Conservation (phyloP, 1,140 invertebrate genomes). For the Araneus ventricosus region DNA sequence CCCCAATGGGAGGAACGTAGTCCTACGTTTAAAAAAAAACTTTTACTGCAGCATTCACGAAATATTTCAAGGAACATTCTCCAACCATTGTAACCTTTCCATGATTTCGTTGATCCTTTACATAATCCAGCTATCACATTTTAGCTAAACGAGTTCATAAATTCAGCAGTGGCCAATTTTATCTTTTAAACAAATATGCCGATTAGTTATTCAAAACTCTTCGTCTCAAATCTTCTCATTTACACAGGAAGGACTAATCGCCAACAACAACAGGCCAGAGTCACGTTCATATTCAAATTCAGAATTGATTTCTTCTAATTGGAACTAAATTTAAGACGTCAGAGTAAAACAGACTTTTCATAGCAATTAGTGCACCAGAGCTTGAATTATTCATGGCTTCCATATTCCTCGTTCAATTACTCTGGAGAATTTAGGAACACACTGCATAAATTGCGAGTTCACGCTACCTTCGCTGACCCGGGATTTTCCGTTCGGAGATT, state of each 20-base stretch:
- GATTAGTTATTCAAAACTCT: background rate
- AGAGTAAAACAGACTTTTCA: constrained; percentile 40
- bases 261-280: background rate
- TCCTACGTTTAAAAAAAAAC: no score
- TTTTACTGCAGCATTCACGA: no score
- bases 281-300: constrained; percentile 26
- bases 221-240: background rate
- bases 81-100: background rate
- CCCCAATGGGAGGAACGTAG: no score
- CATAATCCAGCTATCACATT: background rate
- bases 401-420: constrained; percentile 38
- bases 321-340: constrained; percentile 34
- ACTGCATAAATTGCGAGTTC: background rate
- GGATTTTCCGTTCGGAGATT: background rate
- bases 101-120: background rate
- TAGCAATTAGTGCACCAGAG: constrained; percentile 43
- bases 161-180: background rate
- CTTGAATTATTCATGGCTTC: constrained; percentile 52
- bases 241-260: background rate
- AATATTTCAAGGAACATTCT: background rate
- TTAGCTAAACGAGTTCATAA: background rate
- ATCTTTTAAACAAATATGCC: background rate
- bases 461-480: background rate
- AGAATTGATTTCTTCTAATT: constrained; percentile 40
- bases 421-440: background rate